These are phyloP conservation scores for Syrrhaptes paradoxus DNA, from an alignment of 2,113 vertebrate species.

Conservation along the genomic window DNA sequence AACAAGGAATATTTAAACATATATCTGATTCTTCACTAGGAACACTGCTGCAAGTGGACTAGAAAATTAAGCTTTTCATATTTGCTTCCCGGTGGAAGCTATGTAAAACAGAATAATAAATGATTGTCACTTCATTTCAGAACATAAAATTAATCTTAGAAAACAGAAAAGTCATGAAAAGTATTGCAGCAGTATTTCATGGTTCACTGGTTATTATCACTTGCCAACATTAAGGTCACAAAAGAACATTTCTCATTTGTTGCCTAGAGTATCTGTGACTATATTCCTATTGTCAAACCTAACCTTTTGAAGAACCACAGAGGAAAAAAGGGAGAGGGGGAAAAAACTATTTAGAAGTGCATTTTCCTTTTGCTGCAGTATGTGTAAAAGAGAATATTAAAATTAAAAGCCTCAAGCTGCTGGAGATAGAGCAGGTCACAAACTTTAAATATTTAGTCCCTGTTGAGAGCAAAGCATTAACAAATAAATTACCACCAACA, in stretches of 20 bases:
- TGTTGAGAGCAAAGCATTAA: constrained; percentile 5
- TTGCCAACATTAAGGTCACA: constrained; percentile 70
- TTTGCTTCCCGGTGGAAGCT: constrained; percentile 60
- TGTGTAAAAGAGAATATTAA: constrained; percentile 20
- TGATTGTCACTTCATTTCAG: constrained; percentile 74
- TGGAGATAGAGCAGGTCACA: background rate
- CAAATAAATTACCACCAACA: background rate
- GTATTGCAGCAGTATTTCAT: constrained; percentile 60
- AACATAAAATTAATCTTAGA: constrained; percentile 74
- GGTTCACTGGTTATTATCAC: constrained; percentile 68
- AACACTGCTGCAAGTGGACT: constrained; percentile 61
- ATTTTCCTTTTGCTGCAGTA: constrained; percentile 21
- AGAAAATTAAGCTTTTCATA: constrained; percentile 78
- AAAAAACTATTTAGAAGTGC: background rate
- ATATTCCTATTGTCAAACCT: constrained; percentile 49
- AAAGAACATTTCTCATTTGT: constrained; percentile 61
- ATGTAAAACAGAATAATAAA: constrained; percentile 78
- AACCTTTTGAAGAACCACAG: constrained; percentile 61
- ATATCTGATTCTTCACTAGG: constrained; percentile 30
- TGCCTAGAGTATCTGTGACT: constrained; percentile 55
- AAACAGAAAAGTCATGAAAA: constrained; percentile 70
- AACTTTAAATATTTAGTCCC: constrained; percentile 20
- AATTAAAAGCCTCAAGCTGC: constrained; percentile 23
- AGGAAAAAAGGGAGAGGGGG: background rate
- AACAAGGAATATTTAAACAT: constrained; percentile 46